Conservation (phyloP, 1,140 invertebrate genomes). For the Drosophila biarmipes region DNA sequence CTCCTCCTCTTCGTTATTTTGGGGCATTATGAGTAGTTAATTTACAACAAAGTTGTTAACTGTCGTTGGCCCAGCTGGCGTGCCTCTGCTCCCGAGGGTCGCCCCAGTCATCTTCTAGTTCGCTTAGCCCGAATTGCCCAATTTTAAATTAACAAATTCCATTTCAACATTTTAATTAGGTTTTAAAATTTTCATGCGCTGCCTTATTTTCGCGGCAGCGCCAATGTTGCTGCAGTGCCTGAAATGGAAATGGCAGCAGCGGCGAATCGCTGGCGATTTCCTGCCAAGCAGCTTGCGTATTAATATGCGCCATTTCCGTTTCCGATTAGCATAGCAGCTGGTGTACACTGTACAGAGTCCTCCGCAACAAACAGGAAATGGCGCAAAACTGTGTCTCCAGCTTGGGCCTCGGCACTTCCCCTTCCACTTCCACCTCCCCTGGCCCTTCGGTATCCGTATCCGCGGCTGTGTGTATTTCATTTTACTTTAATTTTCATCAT, state of each 20-base stretch:
- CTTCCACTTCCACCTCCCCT: not conserved
- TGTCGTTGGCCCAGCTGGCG: conserved; percentile 50
- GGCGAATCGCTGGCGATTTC: conserved; percentile 51
- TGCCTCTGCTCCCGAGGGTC: conserved; percentile 26
- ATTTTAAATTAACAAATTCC: conserved; percentile 83
- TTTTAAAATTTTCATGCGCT: conserved; percentile 80
- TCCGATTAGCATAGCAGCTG: conserved; percentile 81
- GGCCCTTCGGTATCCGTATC: not conserved
- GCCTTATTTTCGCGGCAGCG: conserved; percentile 42
- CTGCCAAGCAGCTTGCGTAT: conserved; percentile 77
- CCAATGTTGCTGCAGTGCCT: conserved; percentile 34
- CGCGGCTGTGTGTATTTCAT: conserved; percentile 65
- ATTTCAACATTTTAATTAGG: conserved; percentile 83
- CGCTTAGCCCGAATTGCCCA: conserved; percentile 73
- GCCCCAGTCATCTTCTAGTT: conserved; percentile 38
- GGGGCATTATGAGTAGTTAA: conserved; percentile 80
- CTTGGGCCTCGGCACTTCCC: conserved; percentile 35
- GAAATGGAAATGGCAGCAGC: conserved; percentile 25
- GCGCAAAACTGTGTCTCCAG: conserved; percentile 70
- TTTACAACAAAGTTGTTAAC: conserved; percentile 82
- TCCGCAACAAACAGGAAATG: conserved; percentile 74
- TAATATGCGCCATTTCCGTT: conserved; percentile 82
- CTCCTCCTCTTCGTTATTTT: conserved; percentile 34
- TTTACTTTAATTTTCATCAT: conserved; percentile 83
- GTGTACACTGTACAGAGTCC: conserved; percentile 53